Percentiles rank a stretch among this genome's conserved stretches.
Evolutionary conservation across 2,797 vertebrate species (phyloP).

Genomic region (Ctenochaetus hawaiiensis): DNA sequence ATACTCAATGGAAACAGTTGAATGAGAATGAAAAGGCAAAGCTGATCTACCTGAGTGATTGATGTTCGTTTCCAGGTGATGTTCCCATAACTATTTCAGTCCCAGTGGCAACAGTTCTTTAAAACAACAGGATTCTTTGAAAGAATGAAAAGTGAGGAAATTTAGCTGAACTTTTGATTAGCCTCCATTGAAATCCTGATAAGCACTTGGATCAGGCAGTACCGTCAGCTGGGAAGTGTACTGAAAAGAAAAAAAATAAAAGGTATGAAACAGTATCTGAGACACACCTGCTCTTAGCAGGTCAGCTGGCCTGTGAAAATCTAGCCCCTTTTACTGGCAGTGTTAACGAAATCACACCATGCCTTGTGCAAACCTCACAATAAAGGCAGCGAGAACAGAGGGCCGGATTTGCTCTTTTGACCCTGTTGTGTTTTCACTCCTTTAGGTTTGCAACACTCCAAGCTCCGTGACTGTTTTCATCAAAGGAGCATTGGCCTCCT

Average conservation of each 20-base stretch:
- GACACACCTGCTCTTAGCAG: constrained; percentile 85
- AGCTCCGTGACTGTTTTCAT: constrained; percentile 60
- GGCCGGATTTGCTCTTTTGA: constrained; percentile 79
- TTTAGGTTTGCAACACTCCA: constrained; percentile 62
- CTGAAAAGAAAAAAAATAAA: constrained; percentile 32
- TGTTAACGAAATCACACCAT: constrained; percentile 74
- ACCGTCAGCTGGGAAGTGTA: constrained; percentile 71
- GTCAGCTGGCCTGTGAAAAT: constrained; percentile 82
- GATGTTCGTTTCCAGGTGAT: constrained; percentile 38
- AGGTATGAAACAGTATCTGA: constrained; percentile 82
- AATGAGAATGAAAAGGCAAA: constrained; percentile 40
- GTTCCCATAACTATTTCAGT: constrained; percentile 25
- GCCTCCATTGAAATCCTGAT: constrained; percentile 57
- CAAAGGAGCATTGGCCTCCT: constrained; percentile 52
- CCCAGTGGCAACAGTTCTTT: not conserved
- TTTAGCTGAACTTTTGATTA: constrained; percentile 39
- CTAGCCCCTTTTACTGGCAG: constrained; percentile 74
- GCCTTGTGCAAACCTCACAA: constrained; percentile 73
- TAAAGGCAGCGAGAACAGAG: constrained; percentile 74
- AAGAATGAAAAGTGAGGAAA: constrained; percentile 19
- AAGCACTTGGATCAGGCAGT: constrained; percentile 55
- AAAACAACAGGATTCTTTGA: constrained; percentile 8
- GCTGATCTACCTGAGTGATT: constrained; percentile 39
- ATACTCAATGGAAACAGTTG: constrained; percentile 64
- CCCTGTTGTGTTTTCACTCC: constrained; percentile 65